A percentile compares a stretch with the other conserved stretches of the same genome.
phyloP scores from a whole-genome alignment of 2,888 invertebrate species.

The Pilophorus perplexus region DNA sequence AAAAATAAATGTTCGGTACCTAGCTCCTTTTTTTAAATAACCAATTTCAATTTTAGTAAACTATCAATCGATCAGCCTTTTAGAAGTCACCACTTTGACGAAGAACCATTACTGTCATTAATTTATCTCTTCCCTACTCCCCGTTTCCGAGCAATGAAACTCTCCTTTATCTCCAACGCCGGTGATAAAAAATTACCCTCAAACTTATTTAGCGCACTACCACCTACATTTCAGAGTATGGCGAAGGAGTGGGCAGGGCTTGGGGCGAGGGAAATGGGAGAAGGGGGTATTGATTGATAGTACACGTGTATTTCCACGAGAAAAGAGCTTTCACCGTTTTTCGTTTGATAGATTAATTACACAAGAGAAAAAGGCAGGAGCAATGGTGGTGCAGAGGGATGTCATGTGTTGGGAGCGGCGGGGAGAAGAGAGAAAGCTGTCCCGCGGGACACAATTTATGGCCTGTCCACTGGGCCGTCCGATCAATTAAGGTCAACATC shows the following conservation, averaged over 20 bases:
- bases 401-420: background rate
- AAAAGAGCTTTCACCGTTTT: constrained; percentile 28
- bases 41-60: too few relatives aligned
- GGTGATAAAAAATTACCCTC: constrained; percentile 29
- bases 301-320: constrained; percentile 33
- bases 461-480: constrained; percentile 35
- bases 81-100: too few relatives aligned
- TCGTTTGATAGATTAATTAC: constrained; percentile 34
- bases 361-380: constrained; percentile 32
- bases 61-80: too few relatives aligned
- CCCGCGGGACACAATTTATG: constrained; percentile 39
- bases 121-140: too few relatives aligned
- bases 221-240: constrained; percentile 18
- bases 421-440: constrained; percentile 25
- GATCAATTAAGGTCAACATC: constrained; percentile 41
- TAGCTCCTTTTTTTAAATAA: too few relatives aligned
- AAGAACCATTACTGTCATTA: too few relatives aligned
- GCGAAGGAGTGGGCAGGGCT: too few relatives aligned
- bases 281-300: constrained; percentile 38
- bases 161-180: too few relatives aligned
- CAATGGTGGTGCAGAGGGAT: background rate
- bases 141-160: too few relatives aligned
- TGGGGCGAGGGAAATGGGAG: too few relatives aligned
- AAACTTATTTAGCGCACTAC: constrained; percentile 29
- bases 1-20: too few relatives aligned